Evolutionary conservation across 2,888 invertebrate species (phyloP).

Genomic region (Microplitis manilae): DNA sequence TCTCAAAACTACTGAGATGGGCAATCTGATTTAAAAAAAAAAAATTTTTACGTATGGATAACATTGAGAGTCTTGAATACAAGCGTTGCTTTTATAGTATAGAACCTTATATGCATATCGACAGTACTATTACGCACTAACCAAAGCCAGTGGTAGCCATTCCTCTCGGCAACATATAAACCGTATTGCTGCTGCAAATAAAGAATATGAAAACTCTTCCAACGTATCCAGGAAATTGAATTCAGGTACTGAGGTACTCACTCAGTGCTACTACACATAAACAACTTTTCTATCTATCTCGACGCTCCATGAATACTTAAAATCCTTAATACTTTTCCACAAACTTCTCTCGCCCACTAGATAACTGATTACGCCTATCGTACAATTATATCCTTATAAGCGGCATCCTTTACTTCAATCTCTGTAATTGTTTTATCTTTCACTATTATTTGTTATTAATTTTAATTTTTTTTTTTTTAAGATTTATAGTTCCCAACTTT

Average conservation of each 20-base stretch:
- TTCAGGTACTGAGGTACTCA: slow-evolving; percentile 37
- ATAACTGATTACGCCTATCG: no score
- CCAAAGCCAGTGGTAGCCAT: slow-evolving; percentile 19
- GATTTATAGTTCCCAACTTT: no score
- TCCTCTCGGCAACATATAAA: not conserved
- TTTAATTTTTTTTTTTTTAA: no score
- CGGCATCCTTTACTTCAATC: no score
- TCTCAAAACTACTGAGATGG: not conserved
- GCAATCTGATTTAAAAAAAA: not conserved
- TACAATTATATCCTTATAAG: no score
- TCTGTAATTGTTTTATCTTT: no score
- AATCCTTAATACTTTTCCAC: no score
- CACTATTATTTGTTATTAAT: no score
- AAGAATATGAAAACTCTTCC: not conserved
- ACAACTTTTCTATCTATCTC: no score
- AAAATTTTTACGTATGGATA: not conserved
- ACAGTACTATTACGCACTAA: slow-evolving; percentile 28
- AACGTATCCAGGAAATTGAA: slow-evolving; percentile 56
- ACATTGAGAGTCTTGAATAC: slow-evolving; percentile 13
- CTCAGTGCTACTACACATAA: no score
- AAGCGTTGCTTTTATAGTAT: slow-evolving; percentile 11
- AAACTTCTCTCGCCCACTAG: no score
- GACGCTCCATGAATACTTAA: no score
- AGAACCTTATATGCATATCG: slow-evolving; percentile 35
- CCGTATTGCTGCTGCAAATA: not conserved